Conservation (phyloP, 1,140 invertebrate species). For the Drosophila azteca region DNA sequence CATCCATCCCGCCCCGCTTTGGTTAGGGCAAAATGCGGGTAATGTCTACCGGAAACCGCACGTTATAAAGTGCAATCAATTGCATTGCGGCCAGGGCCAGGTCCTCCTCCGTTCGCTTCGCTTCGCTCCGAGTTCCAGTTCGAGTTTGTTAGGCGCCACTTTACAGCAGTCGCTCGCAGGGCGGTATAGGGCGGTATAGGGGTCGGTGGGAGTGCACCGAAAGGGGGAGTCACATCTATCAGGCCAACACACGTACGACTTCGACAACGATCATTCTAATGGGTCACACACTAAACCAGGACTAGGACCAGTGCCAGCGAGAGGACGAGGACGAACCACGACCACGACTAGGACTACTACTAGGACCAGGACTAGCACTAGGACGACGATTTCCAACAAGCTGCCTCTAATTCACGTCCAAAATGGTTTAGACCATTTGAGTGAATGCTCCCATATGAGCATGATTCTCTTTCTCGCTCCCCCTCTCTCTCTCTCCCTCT, state of each 20-base stretch:
- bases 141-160: conserved; percentile 70
- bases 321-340: not conserved
- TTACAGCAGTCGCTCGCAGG: conserved; percentile 47
- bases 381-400: conserved; percentile 25
- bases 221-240: conserved; percentile 62
- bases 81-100: conserved; percentile 70
- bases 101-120: conserved; percentile 7
- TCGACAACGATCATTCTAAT: conserved; percentile 82
- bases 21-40: conserved; percentile 75
- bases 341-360: conserved; percentile 2
- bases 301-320: not conserved
- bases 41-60: conserved; percentile 82
- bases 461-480: conserved; percentile 30
- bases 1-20: conserved; percentile 41
- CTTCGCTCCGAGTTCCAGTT: no score
- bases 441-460: conserved; percentile 76
- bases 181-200: not conserved
- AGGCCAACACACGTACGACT: conserved; percentile 68
- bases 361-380: not conserved
- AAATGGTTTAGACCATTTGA: conserved; percentile 54
- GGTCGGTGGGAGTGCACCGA: conserved; percentile 1
- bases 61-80: conserved; percentile 82
- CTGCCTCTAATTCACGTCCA: conserved; percentile 58
- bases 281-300: conserved; percentile 76
- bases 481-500: not conserved